Conservation (phyloP, 64 coral and sea anemone genomes). For the Pachyseris speciosa region DNA sequence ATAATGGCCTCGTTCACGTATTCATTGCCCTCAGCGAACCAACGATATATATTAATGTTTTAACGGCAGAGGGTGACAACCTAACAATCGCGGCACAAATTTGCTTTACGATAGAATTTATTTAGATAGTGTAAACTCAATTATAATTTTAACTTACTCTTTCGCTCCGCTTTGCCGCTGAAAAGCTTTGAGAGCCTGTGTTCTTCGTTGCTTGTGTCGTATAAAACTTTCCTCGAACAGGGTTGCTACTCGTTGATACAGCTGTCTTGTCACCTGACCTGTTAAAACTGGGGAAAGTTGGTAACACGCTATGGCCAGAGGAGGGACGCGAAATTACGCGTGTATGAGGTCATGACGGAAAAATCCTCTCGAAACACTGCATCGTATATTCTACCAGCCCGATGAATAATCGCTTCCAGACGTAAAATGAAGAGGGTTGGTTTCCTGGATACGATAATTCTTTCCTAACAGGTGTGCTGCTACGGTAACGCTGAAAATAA, state of each 20-base stretch:
- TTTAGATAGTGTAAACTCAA: background rate
- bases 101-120: background rate
- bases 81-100: background rate
- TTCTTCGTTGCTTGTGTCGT: background rate
- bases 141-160: background rate
- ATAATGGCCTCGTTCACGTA: background rate
- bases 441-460: conserved; percentile 38
- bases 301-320: background rate
- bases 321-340: conserved; percentile 4
- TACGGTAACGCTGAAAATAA: conserved; percentile 12
- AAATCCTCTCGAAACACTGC: background rate
- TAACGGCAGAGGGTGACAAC: background rate
- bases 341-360: background rate
- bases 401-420: background rate
- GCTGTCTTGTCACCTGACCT: conserved; percentile 37
- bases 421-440: background rate
- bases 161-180: background rate
- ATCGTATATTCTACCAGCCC: background rate
- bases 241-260: background rate
- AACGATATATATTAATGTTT: background rate
- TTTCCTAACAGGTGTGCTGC: conserved; percentile 22
- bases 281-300: background rate
- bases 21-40: background rate
- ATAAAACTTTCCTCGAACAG: background rate
- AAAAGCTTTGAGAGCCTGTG: background rate